Percentiles rank a stretch among this genome's conserved stretches.
Conservation (phyloP, 2,113 vertebrate genomes). For the Redunca redunca region DNA sequence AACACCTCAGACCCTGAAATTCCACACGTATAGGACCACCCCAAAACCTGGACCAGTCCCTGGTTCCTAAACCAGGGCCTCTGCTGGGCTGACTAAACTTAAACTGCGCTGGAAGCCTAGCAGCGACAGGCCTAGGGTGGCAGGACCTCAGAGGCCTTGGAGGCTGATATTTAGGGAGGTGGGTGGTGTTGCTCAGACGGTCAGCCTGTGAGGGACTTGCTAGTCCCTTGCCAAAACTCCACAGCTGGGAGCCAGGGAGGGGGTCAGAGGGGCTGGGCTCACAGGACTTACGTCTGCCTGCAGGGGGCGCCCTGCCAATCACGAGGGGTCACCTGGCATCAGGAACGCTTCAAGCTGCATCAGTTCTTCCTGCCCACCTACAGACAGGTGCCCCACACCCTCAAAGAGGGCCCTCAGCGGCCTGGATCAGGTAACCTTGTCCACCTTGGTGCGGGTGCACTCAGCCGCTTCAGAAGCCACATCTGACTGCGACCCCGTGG, state of each 20-base stretch:
- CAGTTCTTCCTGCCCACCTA: background rate
- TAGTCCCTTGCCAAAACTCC: background rate
- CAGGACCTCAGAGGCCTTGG: background rate
- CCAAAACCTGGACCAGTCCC: background rate
- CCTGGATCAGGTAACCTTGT: background rate
- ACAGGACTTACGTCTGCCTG: background rate
- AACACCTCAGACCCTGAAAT: background rate
- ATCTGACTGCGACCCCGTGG: background rate
- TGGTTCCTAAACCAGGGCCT: background rate
- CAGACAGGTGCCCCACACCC: background rate
- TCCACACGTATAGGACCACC: background rate
- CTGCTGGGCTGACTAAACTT: background rate
- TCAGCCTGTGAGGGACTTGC: background rate
- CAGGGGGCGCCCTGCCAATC: background rate
- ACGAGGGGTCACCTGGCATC: background rate
- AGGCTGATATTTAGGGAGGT: background rate
- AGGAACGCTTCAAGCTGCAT: background rate
- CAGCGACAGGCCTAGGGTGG: background rate
- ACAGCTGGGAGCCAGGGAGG: background rate
- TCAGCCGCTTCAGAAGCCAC: background rate
- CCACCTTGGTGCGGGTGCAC: fast-evolving
- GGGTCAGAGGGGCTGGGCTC: fast-evolving
- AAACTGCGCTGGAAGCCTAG: background rate
- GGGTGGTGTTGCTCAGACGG: background rate
- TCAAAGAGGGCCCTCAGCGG: background rate